Percentiles rank a stretch among this genome's conserved stretches.
phyloP scores from a whole-genome alignment of 2,113 vertebrate genomes.

The Dromaius novaehollandiae region DNA sequence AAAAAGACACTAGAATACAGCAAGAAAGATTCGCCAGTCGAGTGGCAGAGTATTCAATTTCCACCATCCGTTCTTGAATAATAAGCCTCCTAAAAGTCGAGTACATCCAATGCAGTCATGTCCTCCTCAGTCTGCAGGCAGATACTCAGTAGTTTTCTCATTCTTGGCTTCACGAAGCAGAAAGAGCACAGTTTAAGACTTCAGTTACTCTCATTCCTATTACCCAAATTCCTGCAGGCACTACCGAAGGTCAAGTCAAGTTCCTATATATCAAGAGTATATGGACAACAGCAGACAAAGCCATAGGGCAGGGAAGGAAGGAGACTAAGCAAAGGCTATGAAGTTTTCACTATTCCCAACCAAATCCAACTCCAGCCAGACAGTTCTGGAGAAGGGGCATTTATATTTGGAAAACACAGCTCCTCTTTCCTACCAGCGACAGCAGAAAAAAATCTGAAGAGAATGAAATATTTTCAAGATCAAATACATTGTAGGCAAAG shows the following conservation, averaged over 20 bases:
- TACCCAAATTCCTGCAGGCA: background rate
- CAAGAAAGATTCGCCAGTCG: slow-evolving; percentile 17
- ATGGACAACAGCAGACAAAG: background rate
- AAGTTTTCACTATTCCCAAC: background rate
- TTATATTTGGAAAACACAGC: background rate
- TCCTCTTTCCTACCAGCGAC: background rate
- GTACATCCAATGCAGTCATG: background rate
- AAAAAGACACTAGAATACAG: slow-evolving; percentile 16
- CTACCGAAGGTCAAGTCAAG: background rate
- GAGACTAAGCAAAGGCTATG: background rate
- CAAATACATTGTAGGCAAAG: background rate
- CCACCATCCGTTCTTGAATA: slow-evolving; percentile 21
- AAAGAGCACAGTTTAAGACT: background rate
- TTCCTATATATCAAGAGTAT: background rate
- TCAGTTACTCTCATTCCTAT: background rate
- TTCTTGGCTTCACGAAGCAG: background rate
- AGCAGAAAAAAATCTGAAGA: background rate
- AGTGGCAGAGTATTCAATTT: slow-evolving; percentile 22
- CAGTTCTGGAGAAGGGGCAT: background rate
- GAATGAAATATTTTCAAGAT: background rate
- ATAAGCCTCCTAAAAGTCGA: background rate
- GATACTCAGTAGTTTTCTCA: background rate
- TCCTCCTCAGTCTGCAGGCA: background rate
- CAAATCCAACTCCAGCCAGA: background rate
- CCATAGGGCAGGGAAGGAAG: background rate